phyloP scores from a whole-genome alignment of 2,113 vertebrate species.

The Caranx melampygus region DNA sequence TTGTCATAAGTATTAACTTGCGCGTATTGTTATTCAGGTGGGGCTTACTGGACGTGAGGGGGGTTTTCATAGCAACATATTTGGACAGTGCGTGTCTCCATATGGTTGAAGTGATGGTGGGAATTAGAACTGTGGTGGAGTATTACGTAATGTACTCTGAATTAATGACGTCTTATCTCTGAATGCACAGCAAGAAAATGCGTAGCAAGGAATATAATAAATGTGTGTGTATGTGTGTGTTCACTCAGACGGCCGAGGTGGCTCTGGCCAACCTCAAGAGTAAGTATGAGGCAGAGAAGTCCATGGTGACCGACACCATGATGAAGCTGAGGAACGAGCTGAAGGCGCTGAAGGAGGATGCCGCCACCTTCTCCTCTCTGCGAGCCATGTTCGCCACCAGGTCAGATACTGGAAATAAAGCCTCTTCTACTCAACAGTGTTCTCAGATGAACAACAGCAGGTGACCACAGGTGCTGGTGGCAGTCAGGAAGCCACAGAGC shows the following conservation, averaged over 20 bases:
- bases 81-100: not conserved
- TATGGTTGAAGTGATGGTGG: not conserved
- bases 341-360: conserved; percentile 97
- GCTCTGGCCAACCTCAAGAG: conserved; percentile 96
- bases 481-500: not conserved
- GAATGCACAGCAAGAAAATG: not conserved
- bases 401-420: conserved; percentile 72
- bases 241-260: conserved; percentile 92
- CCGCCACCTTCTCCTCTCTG: conserved; percentile 97
- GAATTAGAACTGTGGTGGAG: not conserved
- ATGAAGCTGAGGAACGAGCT: conserved; percentile 97
- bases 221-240: conserved; percentile 20
- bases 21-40: not conserved
- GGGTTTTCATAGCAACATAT: not conserved
- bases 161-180: no score
- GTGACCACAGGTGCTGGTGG: not conserved
- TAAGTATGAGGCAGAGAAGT: conserved; percentile 96
- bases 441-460: not conserved
- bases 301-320: conserved; percentile 97
- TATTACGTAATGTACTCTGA: no score
- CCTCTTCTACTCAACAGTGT: not conserved
- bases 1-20: not conserved
- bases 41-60: not conserved
- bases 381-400: conserved; percentile 98
- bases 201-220: not conserved